phyloP scores from a whole-genome alignment of 2,888 invertebrate species.

The Apotomis capreana region DNA sequence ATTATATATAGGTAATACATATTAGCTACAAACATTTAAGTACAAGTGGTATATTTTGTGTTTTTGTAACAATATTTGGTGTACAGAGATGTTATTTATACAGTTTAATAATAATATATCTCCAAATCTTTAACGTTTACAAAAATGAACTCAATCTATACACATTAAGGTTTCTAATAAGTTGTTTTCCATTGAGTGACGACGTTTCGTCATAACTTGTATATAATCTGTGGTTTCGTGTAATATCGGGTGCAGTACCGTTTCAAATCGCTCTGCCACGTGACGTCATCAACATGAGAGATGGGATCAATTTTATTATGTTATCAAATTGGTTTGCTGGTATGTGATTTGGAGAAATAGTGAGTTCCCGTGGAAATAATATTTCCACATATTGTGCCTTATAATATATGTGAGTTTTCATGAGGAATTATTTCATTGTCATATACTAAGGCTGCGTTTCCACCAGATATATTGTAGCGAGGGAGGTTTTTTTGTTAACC shows the following conservation, averaged over 20 bases:
- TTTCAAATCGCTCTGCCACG: conserved; percentile 24
- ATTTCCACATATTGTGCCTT: not conserved
- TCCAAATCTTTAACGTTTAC: too few relatives aligned
- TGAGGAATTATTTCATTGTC: too few relatives aligned
- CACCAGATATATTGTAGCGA: too few relatives aligned
- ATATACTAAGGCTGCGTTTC: too few relatives aligned
- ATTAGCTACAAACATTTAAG: too few relatives aligned
- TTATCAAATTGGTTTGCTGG: conserved; percentile 11
- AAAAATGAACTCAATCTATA: not conserved
- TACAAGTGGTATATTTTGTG: too few relatives aligned
- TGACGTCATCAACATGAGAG: conserved; percentile 25
- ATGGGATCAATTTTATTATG: not conserved
- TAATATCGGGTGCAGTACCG: conserved; percentile 8
- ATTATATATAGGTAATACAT: too few relatives aligned
- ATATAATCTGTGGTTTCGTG: too few relatives aligned
- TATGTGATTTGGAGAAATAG: conserved; percentile 8
- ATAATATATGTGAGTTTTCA: not conserved
- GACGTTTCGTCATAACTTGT: not conserved
- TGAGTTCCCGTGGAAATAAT: conserved; percentile 17
- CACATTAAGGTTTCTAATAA: not conserved
- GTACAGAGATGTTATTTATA: too few relatives aligned
- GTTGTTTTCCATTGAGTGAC: not conserved
- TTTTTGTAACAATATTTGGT: too few relatives aligned
- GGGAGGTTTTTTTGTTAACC: too few relatives aligned
- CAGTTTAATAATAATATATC: too few relatives aligned